A percentile compares a stretch with the other conserved stretches of the same genome.
phyloP scores from a whole-genome alignment of 2,888 invertebrate species.

The Hemicrepidius hirtus region DNA sequence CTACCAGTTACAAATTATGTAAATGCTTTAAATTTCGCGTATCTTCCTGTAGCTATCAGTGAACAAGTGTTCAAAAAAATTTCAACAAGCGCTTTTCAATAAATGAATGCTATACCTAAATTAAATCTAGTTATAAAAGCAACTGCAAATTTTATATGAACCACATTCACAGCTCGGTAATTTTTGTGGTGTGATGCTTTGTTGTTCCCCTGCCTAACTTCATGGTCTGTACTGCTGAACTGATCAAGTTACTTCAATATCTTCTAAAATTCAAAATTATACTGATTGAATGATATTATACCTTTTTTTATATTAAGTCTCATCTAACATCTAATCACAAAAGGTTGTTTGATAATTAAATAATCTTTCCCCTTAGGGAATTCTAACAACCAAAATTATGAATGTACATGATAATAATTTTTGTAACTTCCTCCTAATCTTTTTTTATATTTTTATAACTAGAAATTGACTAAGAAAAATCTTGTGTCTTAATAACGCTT shows the following conservation, averaged over 20 bases:
- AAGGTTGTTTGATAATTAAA: too few relatives aligned
- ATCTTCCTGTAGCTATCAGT: too few relatives aligned
- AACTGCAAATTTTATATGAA: constrained; percentile 57
- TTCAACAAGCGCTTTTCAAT: not conserved
- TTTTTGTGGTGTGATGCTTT: constrained; percentile 63
- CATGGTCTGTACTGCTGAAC: constrained; percentile 44
- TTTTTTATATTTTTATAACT: too few relatives aligned
- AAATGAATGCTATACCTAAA: too few relatives aligned
- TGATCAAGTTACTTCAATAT: constrained; percentile 51
- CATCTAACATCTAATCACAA: too few relatives aligned
- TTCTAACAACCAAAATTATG: too few relatives aligned
- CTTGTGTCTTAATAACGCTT: not conserved
- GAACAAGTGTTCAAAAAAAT: too few relatives aligned
- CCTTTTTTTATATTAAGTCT: not conserved
- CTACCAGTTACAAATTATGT: too few relatives aligned
- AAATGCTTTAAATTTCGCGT: too few relatives aligned
- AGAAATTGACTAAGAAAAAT: not conserved
- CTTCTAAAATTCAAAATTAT: constrained; percentile 38
- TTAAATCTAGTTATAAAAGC: not conserved
- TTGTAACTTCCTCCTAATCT: too few relatives aligned
- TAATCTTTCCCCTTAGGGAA: too few relatives aligned
- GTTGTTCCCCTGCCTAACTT: constrained; percentile 55
- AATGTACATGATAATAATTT: too few relatives aligned
- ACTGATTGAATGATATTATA: not conserved
- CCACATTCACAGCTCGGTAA: constrained; percentile 61